Evolutionary conservation across 2,113 vertebrate species (phyloP).

Genomic region (Smithornis capensis): DNA sequence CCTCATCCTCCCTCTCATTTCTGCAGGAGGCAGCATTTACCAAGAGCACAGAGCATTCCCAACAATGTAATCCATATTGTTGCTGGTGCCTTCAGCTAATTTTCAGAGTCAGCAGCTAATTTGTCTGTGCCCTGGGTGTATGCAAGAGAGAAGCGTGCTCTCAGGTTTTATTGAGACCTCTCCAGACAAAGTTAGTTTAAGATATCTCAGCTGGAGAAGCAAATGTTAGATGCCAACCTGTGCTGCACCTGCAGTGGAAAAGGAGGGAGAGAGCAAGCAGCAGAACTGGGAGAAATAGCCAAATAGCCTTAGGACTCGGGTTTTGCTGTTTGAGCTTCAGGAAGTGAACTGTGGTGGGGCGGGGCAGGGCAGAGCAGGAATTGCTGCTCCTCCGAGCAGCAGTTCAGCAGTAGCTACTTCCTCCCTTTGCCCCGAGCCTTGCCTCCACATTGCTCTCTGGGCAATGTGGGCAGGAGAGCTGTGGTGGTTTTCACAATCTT

Average conservation of each 20-base stretch:
- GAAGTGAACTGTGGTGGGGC: neutral
- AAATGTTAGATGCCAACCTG: neutral
- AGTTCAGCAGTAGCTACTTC: neutral
- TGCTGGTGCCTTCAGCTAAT: neutral
- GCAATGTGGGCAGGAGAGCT: neutral
- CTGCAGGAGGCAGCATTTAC: neutral
- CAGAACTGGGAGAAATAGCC: neutral
- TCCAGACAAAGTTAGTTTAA: neutral
- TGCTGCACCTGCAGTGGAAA: neutral
- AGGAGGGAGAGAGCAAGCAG: neutral
- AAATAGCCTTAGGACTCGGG: neutral
- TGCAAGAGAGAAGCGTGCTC: neutral
- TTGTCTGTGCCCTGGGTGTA: neutral
- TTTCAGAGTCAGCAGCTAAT: neutral
- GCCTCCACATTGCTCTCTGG: accelerated
- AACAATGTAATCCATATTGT: neutral
- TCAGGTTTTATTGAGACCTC: neutral
- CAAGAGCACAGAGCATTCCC: neutral
- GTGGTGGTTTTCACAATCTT: neutral
- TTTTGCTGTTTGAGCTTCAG: neutral
- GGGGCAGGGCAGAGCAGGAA: neutral
- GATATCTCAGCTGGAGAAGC: neutral
- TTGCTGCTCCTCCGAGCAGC: neutral
- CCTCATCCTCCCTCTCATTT: neutral
- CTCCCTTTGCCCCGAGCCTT: neutral